Base-by-base conservation (phyloP, 2,113 vertebrate genomes). In the Microcebus jonahi region DNA sequence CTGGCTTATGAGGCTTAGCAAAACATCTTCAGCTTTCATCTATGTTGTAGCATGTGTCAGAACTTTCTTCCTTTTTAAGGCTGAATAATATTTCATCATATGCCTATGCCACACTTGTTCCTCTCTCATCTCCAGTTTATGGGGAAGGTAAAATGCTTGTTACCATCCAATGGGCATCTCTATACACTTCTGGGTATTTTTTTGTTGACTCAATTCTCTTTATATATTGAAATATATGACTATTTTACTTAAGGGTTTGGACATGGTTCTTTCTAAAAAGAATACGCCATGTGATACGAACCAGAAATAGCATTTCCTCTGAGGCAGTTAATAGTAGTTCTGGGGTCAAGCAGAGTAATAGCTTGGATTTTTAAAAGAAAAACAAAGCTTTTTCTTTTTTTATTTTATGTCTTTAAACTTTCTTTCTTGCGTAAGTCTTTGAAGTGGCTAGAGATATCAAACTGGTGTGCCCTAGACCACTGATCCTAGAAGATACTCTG, bases 331-430 rank as follows among this genome's bases (percentile, higher is more conserved):
- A 93, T 63, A 53, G 63, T 34, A 92, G 31, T 79, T 90, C 61
- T 39, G 65, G 90, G 67, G 91, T 50, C 71, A 92, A 81, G 63
- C 80, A 55, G 88, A 73, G 20, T n/a, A 68, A 36, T 29, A 61
- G 31, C 88, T 80, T 84, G 61, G 31, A 94, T 88, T 95, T 91
- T 89, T 31, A 34, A 91, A 96, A 75, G 25, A 95, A 90, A 87
- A 92, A 65, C 7, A 70, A 86, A 92, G 76, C 25, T 82, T 12
- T 50, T 50, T 55, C 17, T 53, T 68, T 92, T 55, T 83, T 36
- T 20, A 68, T 76, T 63, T 82, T 61, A 93, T 55, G 23, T 67
- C 55, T 82, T 91, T 79, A 48, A 80, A 39, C 1, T 91, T 75
- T 31, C 36, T 71, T 87, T 85, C 55, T 88, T 88, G 50, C 65